Evolutionary conservation across 2,113 vertebrate species (phyloP), one percentile per base, ranked within the genome.

Genomic region (Glaucomys volans): DNA sequence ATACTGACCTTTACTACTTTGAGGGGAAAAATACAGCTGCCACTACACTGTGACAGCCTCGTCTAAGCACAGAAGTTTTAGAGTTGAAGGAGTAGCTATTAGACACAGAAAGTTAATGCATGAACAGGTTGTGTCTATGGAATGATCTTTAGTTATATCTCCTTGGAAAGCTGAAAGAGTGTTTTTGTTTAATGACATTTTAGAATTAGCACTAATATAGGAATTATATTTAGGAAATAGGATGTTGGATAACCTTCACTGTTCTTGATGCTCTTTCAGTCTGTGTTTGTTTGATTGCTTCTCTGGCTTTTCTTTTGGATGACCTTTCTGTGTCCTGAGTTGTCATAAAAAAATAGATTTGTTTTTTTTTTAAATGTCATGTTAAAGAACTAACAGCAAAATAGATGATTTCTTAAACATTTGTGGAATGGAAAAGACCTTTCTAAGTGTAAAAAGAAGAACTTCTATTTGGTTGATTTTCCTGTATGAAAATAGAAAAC

Each of bases 331-430:
- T 54, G 44, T 71, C 26, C 28, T 85, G 22, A 14, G 90, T 75
- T 96, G 37, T 81, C 35, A 79, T 47, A 54, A 69, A 88, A 88
- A 87, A 83, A 47, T 77, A 54, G 47, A 28, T 83, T 57, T 69
- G 9, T 59, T 59, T 17, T 71, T 57, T 47, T 40, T 11, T 12
- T 42, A 32, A 79, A 84, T 64, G 69, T 47, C 8, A 10, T 71
- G 2, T 44, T 71, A 52, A 86, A 85, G 42, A 77, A 62, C 26
- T 66, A 42, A 28, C 30, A 66, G 0, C 7, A 71, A 16, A 75
- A 35, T 40, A 62, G 12, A 26, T 54, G 5, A 44, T 47, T 42
- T 64, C 52, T 72, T 47, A 81, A 59, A 7, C 4, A 24, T 6
- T 42, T 92, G 6, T 42, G 10, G 17, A 17, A 28, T 81, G 18